These are phyloP conservation scores for Drosophila nigricruria DNA, from an alignment of 2,888 invertebrate species.

Conservation along the genomic window DNA sequence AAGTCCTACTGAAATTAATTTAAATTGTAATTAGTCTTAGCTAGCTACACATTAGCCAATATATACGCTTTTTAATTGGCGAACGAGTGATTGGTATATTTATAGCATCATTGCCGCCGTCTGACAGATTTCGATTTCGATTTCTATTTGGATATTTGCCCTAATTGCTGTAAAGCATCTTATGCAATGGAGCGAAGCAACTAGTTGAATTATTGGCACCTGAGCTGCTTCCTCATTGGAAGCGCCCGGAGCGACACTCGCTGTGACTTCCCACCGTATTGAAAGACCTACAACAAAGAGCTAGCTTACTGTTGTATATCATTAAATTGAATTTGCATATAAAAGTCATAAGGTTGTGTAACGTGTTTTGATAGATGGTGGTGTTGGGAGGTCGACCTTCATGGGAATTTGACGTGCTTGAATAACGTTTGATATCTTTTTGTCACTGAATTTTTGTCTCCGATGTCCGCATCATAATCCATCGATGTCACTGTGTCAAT, in stretches of 20 bases:
- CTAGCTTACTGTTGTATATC: conserved; percentile 40
- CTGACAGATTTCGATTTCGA: conserved; percentile 18
- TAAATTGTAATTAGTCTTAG: background rate
- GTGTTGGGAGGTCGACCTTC: conserved; percentile 64
- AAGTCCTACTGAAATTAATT: background rate
- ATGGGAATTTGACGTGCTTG: conserved; percentile 53
- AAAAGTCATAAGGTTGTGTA: conserved; percentile 40
- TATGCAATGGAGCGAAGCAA: conserved; percentile 25
- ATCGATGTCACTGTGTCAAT: conserved; percentile 75
- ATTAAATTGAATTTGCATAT: conserved; percentile 66
- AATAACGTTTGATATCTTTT: conserved; percentile 24
- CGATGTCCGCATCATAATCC: conserved; percentile 10
- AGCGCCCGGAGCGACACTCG: conserved; percentile 27
- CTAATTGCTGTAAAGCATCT: conserved; percentile 34
- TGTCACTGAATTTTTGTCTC: conserved; percentile 25
- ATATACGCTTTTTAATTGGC: background rate
- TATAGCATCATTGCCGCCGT: background rate
- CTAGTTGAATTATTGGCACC: conserved; percentile 31
- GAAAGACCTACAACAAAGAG: conserved; percentile 8
- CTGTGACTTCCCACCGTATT: conserved; percentile 28
- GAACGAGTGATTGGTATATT: background rate
- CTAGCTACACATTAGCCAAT: background rate
- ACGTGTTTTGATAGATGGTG: conserved; percentile 37
- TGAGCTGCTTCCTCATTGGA: conserved; percentile 37
- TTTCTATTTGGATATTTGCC: conserved; percentile 9